A percentile compares a stretch with the other conserved stretches of the same genome.
Evolutionary conservation across 1,140 invertebrate species (phyloP).

Genomic region (Drosophila lacertosa): DNA sequence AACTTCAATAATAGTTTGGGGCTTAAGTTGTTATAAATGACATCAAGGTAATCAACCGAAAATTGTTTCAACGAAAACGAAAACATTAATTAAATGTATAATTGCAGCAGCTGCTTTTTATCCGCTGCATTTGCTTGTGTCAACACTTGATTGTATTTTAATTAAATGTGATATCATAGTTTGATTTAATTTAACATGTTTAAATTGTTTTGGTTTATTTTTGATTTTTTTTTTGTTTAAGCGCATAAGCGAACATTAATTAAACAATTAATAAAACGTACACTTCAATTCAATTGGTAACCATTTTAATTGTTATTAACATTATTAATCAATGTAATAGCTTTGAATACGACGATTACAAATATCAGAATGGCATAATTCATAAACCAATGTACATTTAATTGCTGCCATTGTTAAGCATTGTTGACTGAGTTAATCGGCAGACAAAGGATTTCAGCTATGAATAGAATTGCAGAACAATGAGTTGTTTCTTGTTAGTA

Average conservation of each 20-base stretch:
- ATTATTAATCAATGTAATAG: conserved; percentile 14
- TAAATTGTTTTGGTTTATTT: not conserved
- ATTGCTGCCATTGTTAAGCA: not conserved
- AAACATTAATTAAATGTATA: not conserved
- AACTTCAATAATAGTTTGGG: not conserved
- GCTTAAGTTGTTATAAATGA: too few species aligned
- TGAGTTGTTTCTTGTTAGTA: not conserved
- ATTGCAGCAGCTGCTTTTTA: not conserved
- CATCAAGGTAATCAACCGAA: too few species aligned
- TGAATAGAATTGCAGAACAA: not conserved
- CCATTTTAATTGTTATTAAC: conserved; percentile 27
- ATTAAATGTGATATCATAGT: conserved; percentile 60
- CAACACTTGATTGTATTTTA: conserved; percentile 47
- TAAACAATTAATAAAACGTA: conserved; percentile 18
- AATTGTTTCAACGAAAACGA: not conserved
- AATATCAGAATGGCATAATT: not conserved
- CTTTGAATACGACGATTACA: not conserved
- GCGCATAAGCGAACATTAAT: conserved; percentile 11
- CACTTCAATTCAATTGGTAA: conserved; percentile 5
- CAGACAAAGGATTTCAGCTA: not conserved
- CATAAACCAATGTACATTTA: not conserved
- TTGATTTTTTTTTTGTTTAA: conserved; percentile 6
- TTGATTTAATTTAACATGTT: conserved; percentile 44
- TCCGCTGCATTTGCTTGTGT: not conserved
- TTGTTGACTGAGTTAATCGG: not conserved